These are phyloP conservation scores for Cassiopea andromeda DNA, from an alignment of 30 jellyfish, hydroid and myxozoan species.

Conservation along the genomic window DNA sequence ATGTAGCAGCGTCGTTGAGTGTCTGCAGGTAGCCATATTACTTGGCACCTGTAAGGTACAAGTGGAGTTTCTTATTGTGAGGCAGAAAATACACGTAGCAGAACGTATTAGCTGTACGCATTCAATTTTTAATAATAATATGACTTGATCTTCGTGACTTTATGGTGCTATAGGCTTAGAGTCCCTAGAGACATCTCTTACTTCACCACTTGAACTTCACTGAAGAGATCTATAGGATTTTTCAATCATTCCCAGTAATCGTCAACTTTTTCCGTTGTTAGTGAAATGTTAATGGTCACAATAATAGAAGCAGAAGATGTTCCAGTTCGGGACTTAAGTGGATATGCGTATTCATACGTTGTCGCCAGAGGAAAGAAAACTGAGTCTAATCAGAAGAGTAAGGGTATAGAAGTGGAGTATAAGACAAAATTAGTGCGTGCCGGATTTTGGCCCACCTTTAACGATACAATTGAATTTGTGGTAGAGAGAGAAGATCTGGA, in stretches of 20 bases:
- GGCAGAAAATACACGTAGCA: too few relatives aligned
- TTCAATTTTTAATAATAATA: too few relatives aligned
- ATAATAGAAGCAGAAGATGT: constrained; percentile 84
- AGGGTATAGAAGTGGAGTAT: constrained; percentile 44
- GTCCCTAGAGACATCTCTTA: too few relatives aligned
- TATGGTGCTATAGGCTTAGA: too few relatives aligned
- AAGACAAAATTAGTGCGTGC: constrained; percentile 89
- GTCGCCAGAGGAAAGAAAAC: constrained; percentile 68
- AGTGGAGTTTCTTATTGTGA: too few relatives aligned
- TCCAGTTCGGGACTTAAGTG: constrained; percentile 96
- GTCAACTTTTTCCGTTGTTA: not conserved
- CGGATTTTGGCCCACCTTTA: constrained; percentile 93
- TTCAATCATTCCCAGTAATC: not conserved
- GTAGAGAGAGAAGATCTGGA: constrained; percentile 59
- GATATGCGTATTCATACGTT: constrained; percentile 92
- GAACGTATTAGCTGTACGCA: too few relatives aligned
- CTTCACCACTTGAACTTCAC: not conserved
- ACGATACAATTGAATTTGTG: constrained; percentile 72
- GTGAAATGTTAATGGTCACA: constrained; percentile 84
- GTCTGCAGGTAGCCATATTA: too few relatives aligned
- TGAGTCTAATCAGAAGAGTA: not conserved
- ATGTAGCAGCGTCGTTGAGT: too few relatives aligned
- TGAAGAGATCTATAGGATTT: not conserved
- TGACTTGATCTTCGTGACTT: too few relatives aligned
- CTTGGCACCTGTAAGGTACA: too few relatives aligned